A percentile compares a stretch with the other conserved stretches of the same genome.
Evolutionary conservation across 2,797 vertebrate species (phyloP).

Genomic region (Liparis tanakae): DNA sequence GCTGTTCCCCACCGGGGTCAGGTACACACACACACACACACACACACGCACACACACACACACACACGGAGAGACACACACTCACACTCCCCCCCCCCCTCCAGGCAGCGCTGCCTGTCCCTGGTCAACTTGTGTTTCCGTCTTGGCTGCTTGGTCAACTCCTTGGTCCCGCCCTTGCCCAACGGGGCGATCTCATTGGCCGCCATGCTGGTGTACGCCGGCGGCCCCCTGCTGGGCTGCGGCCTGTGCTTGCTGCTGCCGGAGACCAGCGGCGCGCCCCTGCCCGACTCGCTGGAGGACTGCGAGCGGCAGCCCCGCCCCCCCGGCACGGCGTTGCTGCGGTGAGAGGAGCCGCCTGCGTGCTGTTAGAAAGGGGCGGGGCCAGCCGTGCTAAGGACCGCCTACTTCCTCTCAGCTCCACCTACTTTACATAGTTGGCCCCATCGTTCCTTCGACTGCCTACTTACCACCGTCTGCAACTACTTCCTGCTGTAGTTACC

Average conservation of each 20-base stretch:
- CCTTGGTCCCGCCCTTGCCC: constrained; percentile 57
- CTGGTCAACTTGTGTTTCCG: constrained; percentile 77
- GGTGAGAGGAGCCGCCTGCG: constrained; percentile 62
- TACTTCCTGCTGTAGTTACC: no score
- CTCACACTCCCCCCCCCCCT: no score
- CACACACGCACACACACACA: neutral
- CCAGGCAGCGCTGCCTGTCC: constrained; percentile 80
- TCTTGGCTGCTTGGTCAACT: constrained; percentile 75
- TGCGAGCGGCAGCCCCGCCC: constrained; percentile 67
- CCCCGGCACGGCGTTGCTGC: neutral
- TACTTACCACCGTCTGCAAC: no score
- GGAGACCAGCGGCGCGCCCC: constrained; percentile 77
- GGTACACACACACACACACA: constrained; percentile 48
- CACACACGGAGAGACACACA: no score
- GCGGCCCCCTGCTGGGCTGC: constrained; percentile 76
- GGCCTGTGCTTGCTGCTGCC: constrained; percentile 77
- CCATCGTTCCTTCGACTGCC: no score
- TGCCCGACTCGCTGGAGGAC: constrained; percentile 79
- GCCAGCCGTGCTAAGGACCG: no score
- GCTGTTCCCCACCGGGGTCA: constrained; percentile 81
- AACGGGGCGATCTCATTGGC: constrained; percentile 71
- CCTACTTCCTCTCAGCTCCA: no score
- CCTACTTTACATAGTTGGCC: no score
- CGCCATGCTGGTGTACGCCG: constrained; percentile 79
- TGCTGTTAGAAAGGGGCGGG: no score